Base-by-base conservation (phyloP, 2,797 vertebrate genomes). In the Uromys caudimaculatus region DNA sequence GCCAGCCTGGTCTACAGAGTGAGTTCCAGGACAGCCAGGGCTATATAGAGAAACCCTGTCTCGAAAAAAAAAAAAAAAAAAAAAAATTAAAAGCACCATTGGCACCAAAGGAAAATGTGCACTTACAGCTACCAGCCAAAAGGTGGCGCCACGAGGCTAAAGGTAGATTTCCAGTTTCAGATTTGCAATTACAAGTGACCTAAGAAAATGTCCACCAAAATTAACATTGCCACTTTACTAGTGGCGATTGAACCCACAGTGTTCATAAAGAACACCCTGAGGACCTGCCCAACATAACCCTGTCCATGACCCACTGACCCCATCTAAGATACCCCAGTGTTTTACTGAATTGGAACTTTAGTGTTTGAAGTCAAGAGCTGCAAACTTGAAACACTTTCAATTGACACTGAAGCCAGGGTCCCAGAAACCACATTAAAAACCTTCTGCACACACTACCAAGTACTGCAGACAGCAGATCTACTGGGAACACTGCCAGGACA, bases 101-200 rank as follows among this genome's bases (percentile, higher is more conserved):
- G 58, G 41, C 54, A 58, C 21, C 29, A 64, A 62, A 14, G 24
- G 19, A 47, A 62, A 54, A 60, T 35, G 17, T 35, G 8, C 79
- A 91, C 16, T 38, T 96, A 17, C 17, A 75, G 67, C 41, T 60
- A 90, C 21, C 69, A 60, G 88, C 96, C 98, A 97, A 78, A 69
- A 98, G 98, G 97, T 97, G 98, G 97, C 97, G 89, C 82, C 97
- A 16, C 4, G n/a, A 41, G 0, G n/a, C n/a, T 4, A 56, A 2
- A 73, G 85, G 23, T 23, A 0, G 58, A 71, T 95, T 89, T 97
- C 97, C 58, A 50, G 91, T 56, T n/a, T 32, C 27, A 14, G 29
- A 10, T 79, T 88, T 78, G 73, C 14, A 54, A 52, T 73, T 89
- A 52, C 7, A 24, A 75, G 29, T 11, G 64, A 92, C n/a, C 17